Percentiles rank a stretch among this genome's conserved stretches.
These are phyloP conservation scores for Tinamus major DNA, from an alignment of 2,797 vertebrate species.

Conservation along the genomic window DNA sequence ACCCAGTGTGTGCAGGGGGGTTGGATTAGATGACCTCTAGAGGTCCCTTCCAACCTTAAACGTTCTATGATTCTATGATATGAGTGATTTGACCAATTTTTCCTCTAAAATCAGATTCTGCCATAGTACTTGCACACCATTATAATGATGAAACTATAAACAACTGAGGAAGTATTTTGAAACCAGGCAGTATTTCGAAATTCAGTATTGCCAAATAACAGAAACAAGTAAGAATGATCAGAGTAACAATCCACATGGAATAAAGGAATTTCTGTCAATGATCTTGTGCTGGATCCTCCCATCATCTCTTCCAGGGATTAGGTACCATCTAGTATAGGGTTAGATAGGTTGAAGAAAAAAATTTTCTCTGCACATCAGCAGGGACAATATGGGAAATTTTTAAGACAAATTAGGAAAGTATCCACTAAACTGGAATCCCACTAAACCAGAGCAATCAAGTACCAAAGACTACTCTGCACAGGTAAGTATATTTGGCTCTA, in stretches of 20 bases:
- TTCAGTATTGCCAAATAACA: not conserved
- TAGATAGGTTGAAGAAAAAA: not conserved
- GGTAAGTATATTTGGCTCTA: not conserved
- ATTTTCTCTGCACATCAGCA: not conserved
- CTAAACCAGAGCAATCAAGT: not conserved
- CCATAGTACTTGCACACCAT: not conserved
- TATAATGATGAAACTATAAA: not conserved
- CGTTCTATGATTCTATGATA: not conserved
- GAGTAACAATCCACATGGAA: not conserved
- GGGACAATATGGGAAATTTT: not conserved
- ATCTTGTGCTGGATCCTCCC: not conserved
- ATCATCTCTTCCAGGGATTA: not conserved
- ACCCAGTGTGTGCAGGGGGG: too few relatives aligned
- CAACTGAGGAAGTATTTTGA: not conserved
- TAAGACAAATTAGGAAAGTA: not conserved
- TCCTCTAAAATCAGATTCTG: not conserved
- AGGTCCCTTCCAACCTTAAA: too few relatives aligned
- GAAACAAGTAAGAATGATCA: not conserved
- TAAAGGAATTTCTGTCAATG: not conserved
- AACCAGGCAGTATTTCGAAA: not conserved
- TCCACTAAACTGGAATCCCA: not conserved
- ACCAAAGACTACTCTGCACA: not conserved
- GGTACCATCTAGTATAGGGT: accelerated
- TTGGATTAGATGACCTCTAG: too few relatives aligned
- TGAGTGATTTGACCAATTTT: not conserved